Conservation (phyloP, 1,140 invertebrate genomes). For the Alviniconcha marisindica region DNA sequence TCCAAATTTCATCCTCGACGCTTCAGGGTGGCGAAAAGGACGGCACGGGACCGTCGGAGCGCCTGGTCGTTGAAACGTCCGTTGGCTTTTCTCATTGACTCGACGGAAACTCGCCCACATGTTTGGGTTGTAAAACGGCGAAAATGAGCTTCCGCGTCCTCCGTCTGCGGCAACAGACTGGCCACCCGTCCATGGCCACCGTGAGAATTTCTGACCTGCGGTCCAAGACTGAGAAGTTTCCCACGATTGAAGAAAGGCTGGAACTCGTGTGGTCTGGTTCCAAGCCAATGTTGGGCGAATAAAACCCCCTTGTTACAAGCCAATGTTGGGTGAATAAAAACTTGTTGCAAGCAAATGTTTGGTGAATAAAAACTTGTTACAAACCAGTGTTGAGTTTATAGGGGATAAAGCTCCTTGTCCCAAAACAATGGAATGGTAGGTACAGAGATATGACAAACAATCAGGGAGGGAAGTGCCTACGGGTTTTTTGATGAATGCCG, state of each 20-base stretch:
- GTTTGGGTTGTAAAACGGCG: not conserved
- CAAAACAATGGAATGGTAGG: too few species aligned
- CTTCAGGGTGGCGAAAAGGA: not conserved
- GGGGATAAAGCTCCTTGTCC: too few species aligned
- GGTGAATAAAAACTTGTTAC: too few species aligned
- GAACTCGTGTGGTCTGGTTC: too few species aligned
- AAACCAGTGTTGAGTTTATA: too few species aligned
- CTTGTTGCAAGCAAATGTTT: too few species aligned
- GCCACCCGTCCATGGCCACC: not conserved
- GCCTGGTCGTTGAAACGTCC: not conserved
- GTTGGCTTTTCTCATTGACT: not conserved
- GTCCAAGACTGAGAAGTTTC: not conserved
- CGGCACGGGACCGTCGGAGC: not conserved
- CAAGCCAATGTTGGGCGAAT: too few species aligned
- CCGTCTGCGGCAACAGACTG: not conserved
- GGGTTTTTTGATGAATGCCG: too few species aligned
- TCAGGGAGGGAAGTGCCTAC: too few species aligned
- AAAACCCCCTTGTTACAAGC: too few species aligned
- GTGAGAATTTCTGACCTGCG: not conserved
- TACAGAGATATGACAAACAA: too few species aligned
- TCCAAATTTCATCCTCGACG: not conserved
- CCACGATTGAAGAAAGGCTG: not conserved
- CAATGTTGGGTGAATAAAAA: too few species aligned
- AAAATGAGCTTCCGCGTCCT: not conserved
- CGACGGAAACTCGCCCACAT: not conserved